A percentile compares a stretch with the other conserved stretches of the same genome.
Conservation (phyloP, 2,113 vertebrate genomes). For the Nyctibius bracteatus region DNA sequence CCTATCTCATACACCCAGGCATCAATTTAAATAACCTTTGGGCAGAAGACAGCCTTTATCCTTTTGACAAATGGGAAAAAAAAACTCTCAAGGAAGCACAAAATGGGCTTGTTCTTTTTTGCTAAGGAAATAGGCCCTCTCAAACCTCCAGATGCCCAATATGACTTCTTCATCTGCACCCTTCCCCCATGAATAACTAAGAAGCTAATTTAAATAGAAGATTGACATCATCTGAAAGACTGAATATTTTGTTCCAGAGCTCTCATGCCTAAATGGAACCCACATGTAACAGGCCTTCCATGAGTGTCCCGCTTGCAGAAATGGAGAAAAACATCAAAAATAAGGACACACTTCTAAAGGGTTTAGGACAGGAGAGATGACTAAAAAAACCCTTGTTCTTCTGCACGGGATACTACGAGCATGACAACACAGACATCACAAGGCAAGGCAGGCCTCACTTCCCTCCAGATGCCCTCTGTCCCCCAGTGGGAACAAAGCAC, state of each 20-base stretch:
- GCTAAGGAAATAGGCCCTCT: neutral
- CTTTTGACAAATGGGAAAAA: neutral
- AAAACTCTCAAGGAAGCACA: neutral
- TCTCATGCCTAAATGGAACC: neutral
- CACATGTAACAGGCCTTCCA: neutral
- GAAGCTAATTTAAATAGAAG: neutral
- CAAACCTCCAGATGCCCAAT: neutral
- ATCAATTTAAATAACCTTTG: slow-evolving; percentile 3
- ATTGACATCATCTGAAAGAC: neutral
- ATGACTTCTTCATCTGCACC: neutral
- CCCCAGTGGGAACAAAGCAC: neutral
- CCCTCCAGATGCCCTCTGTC: neutral
- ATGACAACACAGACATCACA: neutral
- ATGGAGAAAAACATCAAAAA: neutral
- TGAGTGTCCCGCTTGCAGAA: neutral
- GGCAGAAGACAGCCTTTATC: neutral
- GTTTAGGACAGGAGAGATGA: neutral
- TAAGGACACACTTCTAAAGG: neutral
- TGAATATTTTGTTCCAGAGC: neutral
- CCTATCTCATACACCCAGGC: neutral
- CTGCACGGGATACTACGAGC: neutral
- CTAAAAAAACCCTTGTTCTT: neutral
- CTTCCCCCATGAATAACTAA: neutral
- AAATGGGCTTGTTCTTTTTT: neutral
- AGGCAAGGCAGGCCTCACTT: neutral